Conservation (phyloP, 2,113 vertebrate genomes). For the Pteropus alecto region DNA sequence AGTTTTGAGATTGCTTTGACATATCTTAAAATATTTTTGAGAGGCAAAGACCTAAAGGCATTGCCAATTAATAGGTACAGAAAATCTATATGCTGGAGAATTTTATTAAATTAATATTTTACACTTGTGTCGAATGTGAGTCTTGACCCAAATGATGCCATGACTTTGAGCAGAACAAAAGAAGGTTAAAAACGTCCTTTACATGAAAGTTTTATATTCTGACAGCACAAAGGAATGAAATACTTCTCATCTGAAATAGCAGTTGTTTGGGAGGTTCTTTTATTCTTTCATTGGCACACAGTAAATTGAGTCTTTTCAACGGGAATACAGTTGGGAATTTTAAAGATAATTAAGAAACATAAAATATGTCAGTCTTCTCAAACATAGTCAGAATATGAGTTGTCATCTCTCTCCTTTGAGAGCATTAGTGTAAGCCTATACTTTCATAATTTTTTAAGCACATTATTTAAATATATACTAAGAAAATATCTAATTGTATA, state of each 20-base stretch:
- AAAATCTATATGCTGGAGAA: slow-evolving; percentile 6
- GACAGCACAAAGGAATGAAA: slow-evolving; percentile 76
- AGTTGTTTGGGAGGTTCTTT: slow-evolving; percentile 79
- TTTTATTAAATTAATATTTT: slow-evolving; percentile 69
- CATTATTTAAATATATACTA: slow-evolving; percentile 74
- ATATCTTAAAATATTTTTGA: slow-evolving; percentile 50
- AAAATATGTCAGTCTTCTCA: slow-evolving; percentile 84
- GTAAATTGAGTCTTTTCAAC: slow-evolving; percentile 83
- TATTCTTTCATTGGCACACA: slow-evolving; percentile 80
- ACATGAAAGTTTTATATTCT: slow-evolving; percentile 74
- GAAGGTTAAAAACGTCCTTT: slow-evolving; percentile 67
- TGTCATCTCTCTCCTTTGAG: slow-evolving; percentile 74
- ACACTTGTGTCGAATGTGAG: slow-evolving; percentile 39
- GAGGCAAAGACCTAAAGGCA: slow-evolving; percentile 24
- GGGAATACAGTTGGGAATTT: slow-evolving; percentile 81
- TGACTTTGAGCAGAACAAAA: slow-evolving; percentile 50
- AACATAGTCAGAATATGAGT: slow-evolving; percentile 76
- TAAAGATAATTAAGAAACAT: slow-evolving; percentile 88
- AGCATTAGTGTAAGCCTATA: slow-evolving; percentile 71
- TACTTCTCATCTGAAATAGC: slow-evolving; percentile 78
- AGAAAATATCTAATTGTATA: slow-evolving; percentile 75
- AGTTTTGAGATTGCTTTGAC: slow-evolving; percentile 24
- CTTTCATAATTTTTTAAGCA: slow-evolving; percentile 75
- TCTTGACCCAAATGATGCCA: slow-evolving; percentile 63
- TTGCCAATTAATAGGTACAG: slow-evolving; percentile 56